A percentile compares a stretch with the other conserved stretches of the same genome.
Evolutionary conservation across 2,113 vertebrate species (phyloP).

Genomic region (Halichoerus grypus): DNA sequence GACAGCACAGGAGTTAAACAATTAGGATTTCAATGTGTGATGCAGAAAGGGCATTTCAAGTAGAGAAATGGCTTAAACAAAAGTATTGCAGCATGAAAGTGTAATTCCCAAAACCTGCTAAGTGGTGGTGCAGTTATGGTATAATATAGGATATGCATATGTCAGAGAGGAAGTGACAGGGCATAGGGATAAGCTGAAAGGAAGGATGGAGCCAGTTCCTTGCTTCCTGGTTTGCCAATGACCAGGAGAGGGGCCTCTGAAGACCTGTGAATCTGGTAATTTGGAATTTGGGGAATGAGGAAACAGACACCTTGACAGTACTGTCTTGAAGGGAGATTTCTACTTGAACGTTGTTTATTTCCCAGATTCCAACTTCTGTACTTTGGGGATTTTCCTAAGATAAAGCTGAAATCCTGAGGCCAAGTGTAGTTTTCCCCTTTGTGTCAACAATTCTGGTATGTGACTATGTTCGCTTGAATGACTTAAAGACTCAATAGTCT

Average conservation of each 20-base stretch:
- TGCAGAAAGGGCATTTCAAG: constrained; percentile 3
- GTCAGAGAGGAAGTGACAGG: background rate
- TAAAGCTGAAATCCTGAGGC: constrained; percentile 31
- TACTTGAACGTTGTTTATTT: background rate
- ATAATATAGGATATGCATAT: background rate
- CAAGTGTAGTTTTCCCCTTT: background rate
- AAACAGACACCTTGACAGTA: constrained; percentile 11
- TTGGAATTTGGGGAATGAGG: background rate
- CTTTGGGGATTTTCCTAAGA: constrained; percentile 29
- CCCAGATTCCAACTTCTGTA: constrained; percentile 8
- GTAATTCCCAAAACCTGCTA: background rate
- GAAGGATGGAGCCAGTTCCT: background rate
- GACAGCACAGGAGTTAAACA: background rate
- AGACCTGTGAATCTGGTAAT: background rate
- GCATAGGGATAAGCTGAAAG: background rate
- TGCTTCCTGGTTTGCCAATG: background rate
- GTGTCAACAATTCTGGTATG: background rate
- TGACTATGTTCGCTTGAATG: background rate
- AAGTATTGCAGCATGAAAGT: background rate
- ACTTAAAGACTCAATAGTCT: background rate
- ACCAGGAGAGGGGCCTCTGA: background rate
- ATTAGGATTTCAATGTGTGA: background rate
- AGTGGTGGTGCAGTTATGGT: background rate
- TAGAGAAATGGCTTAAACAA: background rate
- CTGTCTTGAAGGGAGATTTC: background rate